phyloP scores from a whole-genome alignment of 2,888 invertebrate genomes.

The Torymus auratus region DNA sequence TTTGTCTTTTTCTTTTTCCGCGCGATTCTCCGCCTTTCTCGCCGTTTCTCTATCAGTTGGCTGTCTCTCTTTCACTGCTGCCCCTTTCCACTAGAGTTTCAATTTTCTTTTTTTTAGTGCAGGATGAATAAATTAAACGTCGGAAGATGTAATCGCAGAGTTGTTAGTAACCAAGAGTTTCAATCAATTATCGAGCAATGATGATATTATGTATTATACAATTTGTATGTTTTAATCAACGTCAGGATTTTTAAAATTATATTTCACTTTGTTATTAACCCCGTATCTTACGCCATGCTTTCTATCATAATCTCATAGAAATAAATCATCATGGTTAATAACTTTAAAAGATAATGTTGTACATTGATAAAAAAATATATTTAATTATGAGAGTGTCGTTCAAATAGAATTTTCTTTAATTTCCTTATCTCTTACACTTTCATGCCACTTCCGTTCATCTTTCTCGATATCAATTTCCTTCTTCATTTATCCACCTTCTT shows the following conservation, averaged over 20 bases:
- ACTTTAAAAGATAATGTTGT: too few relatives aligned
- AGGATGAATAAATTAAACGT: conserved; percentile 27
- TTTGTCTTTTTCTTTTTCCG: neutral
- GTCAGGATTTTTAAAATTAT: too few relatives aligned
- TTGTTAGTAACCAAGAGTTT: neutral
- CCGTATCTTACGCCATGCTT: too few relatives aligned
- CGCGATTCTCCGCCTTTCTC: conserved; percentile 23
- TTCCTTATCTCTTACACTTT: conserved; percentile 2
- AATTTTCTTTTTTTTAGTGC: conserved; percentile 1
- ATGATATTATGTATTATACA: neutral
- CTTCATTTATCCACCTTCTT: conserved; percentile 23
- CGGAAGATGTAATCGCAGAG: neutral
- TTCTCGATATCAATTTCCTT: conserved; percentile 27
- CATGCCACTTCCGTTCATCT: neutral
- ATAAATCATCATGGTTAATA: too few relatives aligned
- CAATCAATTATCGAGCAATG: neutral
- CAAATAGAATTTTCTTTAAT: conserved; percentile 6
- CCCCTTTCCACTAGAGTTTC: neutral
- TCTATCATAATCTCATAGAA: too few relatives aligned
- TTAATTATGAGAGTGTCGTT: neutral
- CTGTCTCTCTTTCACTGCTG: neutral
- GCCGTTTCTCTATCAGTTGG: neutral
- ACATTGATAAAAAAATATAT: neutral
- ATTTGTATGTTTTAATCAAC: neutral
- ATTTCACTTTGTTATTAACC: too few relatives aligned